Percentiles rank a stretch among this genome's conserved stretches.
Conservation (phyloP, 1,140 invertebrate species). For the Macrotrachela quadricornifera region DNA sequence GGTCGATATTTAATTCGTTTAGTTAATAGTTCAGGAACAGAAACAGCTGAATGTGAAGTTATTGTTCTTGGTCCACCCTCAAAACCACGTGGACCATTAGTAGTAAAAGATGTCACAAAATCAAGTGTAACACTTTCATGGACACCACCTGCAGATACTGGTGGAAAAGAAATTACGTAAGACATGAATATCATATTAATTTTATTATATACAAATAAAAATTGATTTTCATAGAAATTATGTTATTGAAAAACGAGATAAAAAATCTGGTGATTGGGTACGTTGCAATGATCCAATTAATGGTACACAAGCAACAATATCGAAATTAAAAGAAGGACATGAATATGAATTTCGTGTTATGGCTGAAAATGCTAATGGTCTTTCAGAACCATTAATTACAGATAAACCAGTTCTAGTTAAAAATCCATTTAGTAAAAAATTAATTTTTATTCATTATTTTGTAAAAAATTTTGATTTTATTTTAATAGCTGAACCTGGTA, state of each 20-base stretch:
- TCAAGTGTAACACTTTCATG: conserved; percentile 48
- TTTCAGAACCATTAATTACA: conserved; percentile 75
- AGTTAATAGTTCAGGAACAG: conserved; percentile 58
- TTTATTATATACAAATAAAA: not conserved
- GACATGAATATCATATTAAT: not conserved
- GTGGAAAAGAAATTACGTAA: conserved; percentile 11
- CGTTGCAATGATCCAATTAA: conserved; percentile 16
- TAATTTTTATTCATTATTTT: conserved; percentile 1
- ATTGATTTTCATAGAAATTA: not conserved
- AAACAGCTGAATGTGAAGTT: conserved; percentile 59
- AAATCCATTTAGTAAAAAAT: conserved; percentile 56
- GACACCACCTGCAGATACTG: conserved; percentile 24
- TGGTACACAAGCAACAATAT: conserved; percentile 60
- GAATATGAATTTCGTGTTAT: conserved; percentile 91
- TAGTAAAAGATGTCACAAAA: conserved; percentile 33
- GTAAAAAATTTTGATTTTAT: conserved; percentile 29
- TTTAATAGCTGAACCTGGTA: conserved; percentile 48
- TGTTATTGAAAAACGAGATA: conserved; percentile 7
- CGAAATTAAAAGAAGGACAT: conserved; percentile 69
- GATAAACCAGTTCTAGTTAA: conserved; percentile 66
- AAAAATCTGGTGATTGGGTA: conserved; percentile 12
- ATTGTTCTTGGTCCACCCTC: conserved; percentile 49
- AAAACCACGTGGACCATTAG: conserved; percentile 60
- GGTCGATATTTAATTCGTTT: conserved; percentile 66
- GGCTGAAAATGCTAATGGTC: conserved; percentile 82